Conservation (phyloP, 2,113 vertebrate species). For the Eudyptes chrysolophus region DNA sequence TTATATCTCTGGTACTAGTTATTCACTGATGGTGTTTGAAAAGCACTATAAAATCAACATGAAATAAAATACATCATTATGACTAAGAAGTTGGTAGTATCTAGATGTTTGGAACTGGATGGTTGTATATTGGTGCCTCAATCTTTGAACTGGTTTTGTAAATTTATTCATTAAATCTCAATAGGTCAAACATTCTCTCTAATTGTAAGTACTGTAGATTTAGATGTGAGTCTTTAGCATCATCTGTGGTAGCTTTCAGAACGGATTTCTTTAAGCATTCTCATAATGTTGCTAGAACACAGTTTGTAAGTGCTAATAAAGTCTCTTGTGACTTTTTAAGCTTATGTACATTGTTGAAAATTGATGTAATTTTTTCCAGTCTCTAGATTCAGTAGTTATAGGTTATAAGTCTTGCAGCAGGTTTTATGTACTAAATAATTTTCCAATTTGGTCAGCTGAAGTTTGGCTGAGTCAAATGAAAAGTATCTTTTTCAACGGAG, state of each 20-base stretch:
- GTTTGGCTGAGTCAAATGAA: background rate
- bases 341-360: background rate
- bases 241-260: background rate
- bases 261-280: background rate
- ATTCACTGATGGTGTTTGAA: background rate
- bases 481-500: background rate
- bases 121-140: background rate
- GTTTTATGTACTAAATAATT: background rate
- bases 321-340: background rate
- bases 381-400: background rate
- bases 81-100: background rate
- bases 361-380: background rate
- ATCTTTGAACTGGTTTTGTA: background rate
- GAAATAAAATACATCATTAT: background rate
- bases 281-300: background rate
- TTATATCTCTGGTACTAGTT: background rate
- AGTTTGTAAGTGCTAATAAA: background rate
- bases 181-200: background rate
- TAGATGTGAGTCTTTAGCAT: background rate
- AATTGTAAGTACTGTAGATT: background rate
- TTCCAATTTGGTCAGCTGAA: background rate
- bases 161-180: background rate
- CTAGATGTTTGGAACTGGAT: background rate
- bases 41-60: background rate
- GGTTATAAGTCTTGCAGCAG: background rate